Evolutionary conservation across 2,113 vertebrate species (phyloP).

Genomic region (Clarias macrocephalus): DNA sequence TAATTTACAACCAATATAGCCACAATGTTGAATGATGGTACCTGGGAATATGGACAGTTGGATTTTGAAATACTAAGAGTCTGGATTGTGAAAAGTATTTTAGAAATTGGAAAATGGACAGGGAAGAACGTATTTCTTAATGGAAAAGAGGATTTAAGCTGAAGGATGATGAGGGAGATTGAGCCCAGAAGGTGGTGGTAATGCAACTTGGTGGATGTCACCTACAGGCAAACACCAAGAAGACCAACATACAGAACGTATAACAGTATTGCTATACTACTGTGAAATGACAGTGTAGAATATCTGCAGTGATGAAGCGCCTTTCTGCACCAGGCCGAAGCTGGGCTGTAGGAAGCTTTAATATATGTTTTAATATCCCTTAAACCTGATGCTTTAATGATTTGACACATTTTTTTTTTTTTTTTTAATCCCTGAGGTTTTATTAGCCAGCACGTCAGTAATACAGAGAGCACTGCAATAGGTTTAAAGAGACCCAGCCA

Average conservation of each 20-base stretch:
- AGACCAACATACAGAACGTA: neutral
- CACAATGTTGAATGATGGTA: neutral
- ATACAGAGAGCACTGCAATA: slow-evolving; percentile 61
- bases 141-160: too few species aligned
- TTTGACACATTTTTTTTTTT: neutral
- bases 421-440: neutral
- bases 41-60: neutral
- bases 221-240: too few species aligned
- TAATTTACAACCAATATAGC: neutral
- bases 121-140: too few species aligned
- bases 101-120: too few species aligned
- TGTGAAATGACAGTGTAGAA: neutral
- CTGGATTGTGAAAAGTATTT: neutral
- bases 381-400: neutral
- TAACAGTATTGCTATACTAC: slow-evolving; percentile 47
- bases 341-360: neutral
- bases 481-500: neutral
- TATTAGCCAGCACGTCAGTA: neutral
- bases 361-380: neutral
- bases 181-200: too few species aligned
- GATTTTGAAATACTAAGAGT: neutral
- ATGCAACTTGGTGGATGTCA: too few species aligned
- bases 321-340: neutral
- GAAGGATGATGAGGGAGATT: too few species aligned
- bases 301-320: neutral